Percentiles rank a stretch among this genome's conserved stretches.
phyloP scores from a whole-genome alignment of 2,797 vertebrate genomes.

The Enteromius paludinosus region DNA sequence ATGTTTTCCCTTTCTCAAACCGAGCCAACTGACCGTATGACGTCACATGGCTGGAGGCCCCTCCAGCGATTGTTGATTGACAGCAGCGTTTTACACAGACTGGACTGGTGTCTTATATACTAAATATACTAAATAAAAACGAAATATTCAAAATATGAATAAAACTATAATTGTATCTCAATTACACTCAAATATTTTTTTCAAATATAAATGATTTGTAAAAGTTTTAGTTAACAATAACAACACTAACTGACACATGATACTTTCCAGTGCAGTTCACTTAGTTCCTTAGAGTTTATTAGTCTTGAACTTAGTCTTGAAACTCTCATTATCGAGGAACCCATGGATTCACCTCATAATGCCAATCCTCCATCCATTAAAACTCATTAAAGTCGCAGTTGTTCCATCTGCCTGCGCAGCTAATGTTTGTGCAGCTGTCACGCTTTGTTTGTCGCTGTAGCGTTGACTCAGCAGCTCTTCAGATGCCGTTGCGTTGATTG shows the following conservation, averaged over 20 bases:
- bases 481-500: constrained; percentile 27
- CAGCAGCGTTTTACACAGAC: too few relatives aligned
- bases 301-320: constrained; percentile 6
- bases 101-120: too few relatives aligned
- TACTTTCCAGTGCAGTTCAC: background rate
- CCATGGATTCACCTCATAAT: background rate
- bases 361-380: background rate
- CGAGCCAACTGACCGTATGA: too few relatives aligned
- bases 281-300: background rate
- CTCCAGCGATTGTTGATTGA: too few relatives aligned
- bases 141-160: too few relatives aligned
- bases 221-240: background rate
- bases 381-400: constrained; percentile 1
- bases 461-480: constrained; percentile 11
- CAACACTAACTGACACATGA: background rate
- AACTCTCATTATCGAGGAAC: background rate
- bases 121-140: too few relatives aligned
- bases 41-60: too few relatives aligned
- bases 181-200: background rate
- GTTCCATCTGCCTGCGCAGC: background rate
- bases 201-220: background rate
- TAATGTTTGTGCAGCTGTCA: constrained; percentile 30
- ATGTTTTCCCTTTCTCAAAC: too few relatives aligned
- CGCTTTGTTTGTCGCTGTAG: background rate
- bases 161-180: too few relatives aligned